A percentile compares a stretch with the other conserved stretches of the same genome.
phyloP scores from a whole-genome alignment of 2,888 invertebrate species.

The Crioceris asparagi region DNA sequence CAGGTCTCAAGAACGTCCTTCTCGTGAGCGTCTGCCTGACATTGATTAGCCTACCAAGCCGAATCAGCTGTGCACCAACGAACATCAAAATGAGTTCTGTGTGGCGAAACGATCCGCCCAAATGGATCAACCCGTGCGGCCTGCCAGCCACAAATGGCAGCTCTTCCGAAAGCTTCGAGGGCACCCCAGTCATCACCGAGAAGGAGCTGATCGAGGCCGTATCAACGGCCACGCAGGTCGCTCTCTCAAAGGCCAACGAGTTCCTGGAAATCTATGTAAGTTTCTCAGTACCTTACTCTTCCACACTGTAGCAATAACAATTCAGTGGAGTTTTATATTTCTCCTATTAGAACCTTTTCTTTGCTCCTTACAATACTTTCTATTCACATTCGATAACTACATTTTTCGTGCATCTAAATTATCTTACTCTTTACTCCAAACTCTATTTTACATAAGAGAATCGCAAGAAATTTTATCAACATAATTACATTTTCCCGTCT shows the following conservation, averaged over 20 bases:
- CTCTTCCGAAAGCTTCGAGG: slow-evolving; percentile 8
- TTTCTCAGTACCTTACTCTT: neutral
- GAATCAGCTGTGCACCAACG: no score
- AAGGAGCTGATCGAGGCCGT: slow-evolving; percentile 2
- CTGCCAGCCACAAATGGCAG: slow-evolving; percentile 15
- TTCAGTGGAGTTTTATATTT: no score
- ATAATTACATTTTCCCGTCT: no score
- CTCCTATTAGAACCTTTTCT: no score
- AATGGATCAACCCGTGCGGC: slow-evolving; percentile 47
- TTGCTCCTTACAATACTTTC: no score
- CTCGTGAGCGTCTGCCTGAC: slow-evolving; percentile 36
- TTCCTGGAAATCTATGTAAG: slow-evolving; percentile 30
- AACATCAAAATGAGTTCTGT: slow-evolving; percentile 32
- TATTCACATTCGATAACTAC: no score
- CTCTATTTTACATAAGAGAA: no score
- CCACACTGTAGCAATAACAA: no score
- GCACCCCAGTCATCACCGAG: slow-evolving; percentile 5
- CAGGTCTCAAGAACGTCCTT: slow-evolving; percentile 39
- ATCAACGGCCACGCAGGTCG: slow-evolving; percentile 30
- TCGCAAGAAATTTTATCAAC: no score
- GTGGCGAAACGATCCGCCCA: slow-evolving; percentile 24
- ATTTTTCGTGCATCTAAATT: no score
- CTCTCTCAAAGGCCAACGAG: slow-evolving; percentile 33
- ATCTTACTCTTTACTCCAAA: no score
- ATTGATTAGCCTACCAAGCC: slow-evolving; percentile 33